Evolutionary conservation across 2,113 vertebrate genomes (phyloP).

Genomic region (Bucco capensis): DNA sequence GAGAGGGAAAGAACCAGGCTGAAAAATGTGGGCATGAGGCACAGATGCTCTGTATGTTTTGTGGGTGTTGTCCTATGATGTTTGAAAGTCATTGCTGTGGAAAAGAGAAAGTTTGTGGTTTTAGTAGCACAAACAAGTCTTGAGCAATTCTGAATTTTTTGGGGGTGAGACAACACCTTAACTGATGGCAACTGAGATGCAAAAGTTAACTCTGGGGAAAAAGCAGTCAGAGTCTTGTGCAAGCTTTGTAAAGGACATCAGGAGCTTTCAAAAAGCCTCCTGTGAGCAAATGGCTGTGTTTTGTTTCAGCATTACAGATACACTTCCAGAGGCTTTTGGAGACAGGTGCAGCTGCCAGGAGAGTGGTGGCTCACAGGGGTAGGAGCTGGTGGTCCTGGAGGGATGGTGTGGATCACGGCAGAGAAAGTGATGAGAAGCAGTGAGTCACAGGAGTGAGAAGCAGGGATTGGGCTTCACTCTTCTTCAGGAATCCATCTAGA

Average conservation of each 20-base stretch:
- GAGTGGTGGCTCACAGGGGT: rapidly evolving
- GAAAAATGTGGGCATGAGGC: rapidly evolving
- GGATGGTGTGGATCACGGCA: rapidly evolving
- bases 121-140: background rate
- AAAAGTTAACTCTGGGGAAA: background rate
- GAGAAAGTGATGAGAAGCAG: background rate
- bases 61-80: rapidly evolving
- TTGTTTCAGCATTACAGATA: background rate
- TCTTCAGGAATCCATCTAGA: background rate
- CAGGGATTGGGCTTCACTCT: rapidly evolving
- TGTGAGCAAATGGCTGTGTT: background rate
- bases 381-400: background rate
- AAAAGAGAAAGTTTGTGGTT: background rate
- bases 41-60: background rate
- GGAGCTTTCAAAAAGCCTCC: background rate
- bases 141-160: background rate
- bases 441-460: background rate
- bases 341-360: background rate
- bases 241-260: background rate
- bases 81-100: background rate
- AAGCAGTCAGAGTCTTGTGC: background rate
- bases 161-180: background rate
- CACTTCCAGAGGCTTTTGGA: background rate
- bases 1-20: background rate
- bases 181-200: background rate